phyloP scores from a whole-genome alignment of 2,113 vertebrate species.

The Brachionichthys hirsutus region DNA sequence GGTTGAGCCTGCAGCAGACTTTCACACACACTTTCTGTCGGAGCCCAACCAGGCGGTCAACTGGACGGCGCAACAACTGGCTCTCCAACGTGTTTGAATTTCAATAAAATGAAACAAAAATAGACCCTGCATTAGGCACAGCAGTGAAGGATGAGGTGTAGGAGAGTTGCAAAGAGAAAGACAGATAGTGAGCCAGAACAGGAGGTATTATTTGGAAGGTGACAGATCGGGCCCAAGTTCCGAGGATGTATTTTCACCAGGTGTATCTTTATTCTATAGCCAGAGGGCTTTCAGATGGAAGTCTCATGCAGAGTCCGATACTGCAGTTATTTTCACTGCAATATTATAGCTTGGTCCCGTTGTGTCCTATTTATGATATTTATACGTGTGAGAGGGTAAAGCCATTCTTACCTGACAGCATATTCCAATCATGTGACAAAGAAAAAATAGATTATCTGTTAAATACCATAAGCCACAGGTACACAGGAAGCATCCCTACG shows the following conservation, averaged over 20 bases:
- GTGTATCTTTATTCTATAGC: slow-evolving; percentile 39
- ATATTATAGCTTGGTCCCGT: neutral
- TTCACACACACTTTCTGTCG: slow-evolving; percentile 6
- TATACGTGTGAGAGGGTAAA: slow-evolving; percentile 9
- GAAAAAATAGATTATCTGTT: no score
- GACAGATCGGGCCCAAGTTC: slow-evolving; percentile 53
- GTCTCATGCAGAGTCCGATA: slow-evolving; percentile 2
- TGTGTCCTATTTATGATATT: slow-evolving; percentile 26
- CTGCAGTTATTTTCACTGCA: slow-evolving; percentile 12
- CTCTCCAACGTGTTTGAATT: slow-evolving; percentile 39
- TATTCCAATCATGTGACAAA: neutral
- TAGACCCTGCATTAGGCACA: slow-evolving; percentile 13
- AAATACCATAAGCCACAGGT: no score
- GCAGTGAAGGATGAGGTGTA: slow-evolving; percentile 5
- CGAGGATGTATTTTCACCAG: slow-evolving; percentile 33
- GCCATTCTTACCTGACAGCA: neutral
- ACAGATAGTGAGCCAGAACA: slow-evolving; percentile 29
- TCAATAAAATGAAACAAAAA: slow-evolving; percentile 38
- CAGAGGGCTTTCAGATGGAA: slow-evolving; percentile 52
- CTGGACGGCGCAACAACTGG: slow-evolving; percentile 35
- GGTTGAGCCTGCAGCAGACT: slow-evolving; percentile 6
- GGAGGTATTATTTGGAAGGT: slow-evolving; percentile 28
- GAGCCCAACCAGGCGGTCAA: slow-evolving; percentile 9
- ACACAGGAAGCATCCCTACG: no score
- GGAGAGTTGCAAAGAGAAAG: slow-evolving; percentile 5